Conservation (phyloP, 2,888 invertebrate species). For the Julus scandinavius region DNA sequence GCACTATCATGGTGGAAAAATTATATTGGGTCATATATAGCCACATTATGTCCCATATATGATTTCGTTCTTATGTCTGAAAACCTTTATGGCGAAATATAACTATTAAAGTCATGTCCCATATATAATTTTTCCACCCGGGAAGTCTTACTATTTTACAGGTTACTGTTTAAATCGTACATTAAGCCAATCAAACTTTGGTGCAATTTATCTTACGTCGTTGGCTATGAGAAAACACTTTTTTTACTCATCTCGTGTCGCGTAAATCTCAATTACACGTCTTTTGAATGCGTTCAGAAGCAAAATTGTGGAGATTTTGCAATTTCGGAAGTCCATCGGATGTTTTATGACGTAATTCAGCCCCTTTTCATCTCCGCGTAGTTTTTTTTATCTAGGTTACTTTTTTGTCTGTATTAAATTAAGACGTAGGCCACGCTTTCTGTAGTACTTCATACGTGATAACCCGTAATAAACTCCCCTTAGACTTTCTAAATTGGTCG, state of each 20-base stretch:
- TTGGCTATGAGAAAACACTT: neutral
- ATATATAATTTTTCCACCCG: neutral
- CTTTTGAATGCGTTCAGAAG: neutral
- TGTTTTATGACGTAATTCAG: neutral
- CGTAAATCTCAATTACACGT: slow-evolving; percentile 29
- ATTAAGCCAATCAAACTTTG: neutral
- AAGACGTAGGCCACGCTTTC: neutral
- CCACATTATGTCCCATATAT: too few relatives aligned
- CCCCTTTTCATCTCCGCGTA: neutral
- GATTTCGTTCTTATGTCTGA: too few relatives aligned
- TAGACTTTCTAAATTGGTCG: neutral
- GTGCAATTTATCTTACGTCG: neutral
- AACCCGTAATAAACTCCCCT: slow-evolving; percentile 29
- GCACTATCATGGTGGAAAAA: too few relatives aligned
- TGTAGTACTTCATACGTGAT: neutral
- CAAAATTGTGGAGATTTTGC: neutral
- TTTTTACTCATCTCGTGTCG: neutral
- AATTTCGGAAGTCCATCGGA: slow-evolving; percentile 16
- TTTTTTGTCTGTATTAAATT: neutral
- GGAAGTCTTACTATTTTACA: too few relatives aligned
- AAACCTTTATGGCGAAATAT: too few relatives aligned
- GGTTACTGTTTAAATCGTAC: neutral
- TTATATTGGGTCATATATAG: too few relatives aligned
- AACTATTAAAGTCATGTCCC: neutral
- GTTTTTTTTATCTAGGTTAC: neutral